Evolutionary conservation across 2,888 invertebrate genomes (phyloP).

Genomic region (Lymantria monacha): DNA sequence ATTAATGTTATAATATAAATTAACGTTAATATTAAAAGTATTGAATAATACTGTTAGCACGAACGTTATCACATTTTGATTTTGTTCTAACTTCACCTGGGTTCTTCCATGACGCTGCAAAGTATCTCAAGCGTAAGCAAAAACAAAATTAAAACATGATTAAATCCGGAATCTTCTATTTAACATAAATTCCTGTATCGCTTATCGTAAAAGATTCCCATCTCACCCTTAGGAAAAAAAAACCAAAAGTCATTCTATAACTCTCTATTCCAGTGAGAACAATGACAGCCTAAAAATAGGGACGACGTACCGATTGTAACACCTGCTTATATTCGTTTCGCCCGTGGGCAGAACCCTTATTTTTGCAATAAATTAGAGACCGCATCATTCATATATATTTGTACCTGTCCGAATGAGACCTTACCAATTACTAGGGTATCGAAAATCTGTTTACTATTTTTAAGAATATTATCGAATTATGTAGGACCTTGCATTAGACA

Average conservation of each 20-base stretch:
- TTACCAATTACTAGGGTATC: constrained; percentile 42
- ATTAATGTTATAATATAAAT: too few species aligned
- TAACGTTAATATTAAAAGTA: too few species aligned
- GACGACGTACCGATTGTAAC: constrained; percentile 32
- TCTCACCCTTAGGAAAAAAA: constrained; percentile 39
- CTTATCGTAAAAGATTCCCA: constrained; percentile 33
- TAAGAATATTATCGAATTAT: too few species aligned
- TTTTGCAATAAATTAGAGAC: constrained; percentile 56
- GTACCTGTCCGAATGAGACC: constrained; percentile 38
- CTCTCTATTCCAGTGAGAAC: constrained; percentile 38
- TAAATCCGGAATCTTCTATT: too few species aligned
- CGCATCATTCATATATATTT: constrained; percentile 42
- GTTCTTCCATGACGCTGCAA: too few species aligned
- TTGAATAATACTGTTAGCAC: too few species aligned
- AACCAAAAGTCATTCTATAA: constrained; percentile 42
- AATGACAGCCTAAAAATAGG: constrained; percentile 37
- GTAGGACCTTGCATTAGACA: too few species aligned
- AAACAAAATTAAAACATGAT: too few species aligned
- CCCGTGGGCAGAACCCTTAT: constrained; percentile 36
- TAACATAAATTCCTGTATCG: too few species aligned
- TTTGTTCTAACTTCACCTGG: too few species aligned
- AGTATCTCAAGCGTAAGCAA: too few species aligned
- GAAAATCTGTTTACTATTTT: constrained; percentile 23
- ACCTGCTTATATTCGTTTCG: constrained; percentile 41
- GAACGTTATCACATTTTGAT: too few species aligned